Base-by-base conservation (phyloP, 2,888 invertebrate genomes). In the Trachelus stipa region DNA sequence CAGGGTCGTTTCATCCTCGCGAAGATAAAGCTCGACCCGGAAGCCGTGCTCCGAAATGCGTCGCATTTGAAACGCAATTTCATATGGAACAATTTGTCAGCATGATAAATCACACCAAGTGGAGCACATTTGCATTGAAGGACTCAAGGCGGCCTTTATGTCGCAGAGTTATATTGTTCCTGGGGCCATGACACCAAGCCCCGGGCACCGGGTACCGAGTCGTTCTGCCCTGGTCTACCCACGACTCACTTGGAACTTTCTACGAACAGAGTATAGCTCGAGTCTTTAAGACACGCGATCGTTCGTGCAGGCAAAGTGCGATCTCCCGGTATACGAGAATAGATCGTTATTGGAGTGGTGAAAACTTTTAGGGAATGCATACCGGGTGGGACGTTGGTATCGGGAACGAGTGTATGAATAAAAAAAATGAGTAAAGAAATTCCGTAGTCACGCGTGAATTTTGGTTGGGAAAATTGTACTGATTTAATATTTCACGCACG, bases 131-230 rank as follows among this genome's bases (percentile, higher is more conserved):
- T 83, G 80, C 83, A 81, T 81, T 75, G 80, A 81, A 79, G 79
- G 78, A 82, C 79, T 76, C 79, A 74, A 68, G 76, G 75, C 74
- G 74, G 73, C 79, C 79, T 80, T 81, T 79, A 76, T 78, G 79
- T 76, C 77, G 77, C 80, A 79, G 79, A 76, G 80, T 81, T 80
- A 79, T 80, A 82, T 83, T 83, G 82, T 83, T 82, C 82, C 75
- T 78, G 77, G 76, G 77, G 37, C 77, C 81, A 74, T 82, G 80
- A 82, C 82, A 82, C 79, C 82, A 74, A 79, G 77, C 76, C 77
- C 75, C 77, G 68, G 80, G 56, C 56, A 56, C 23, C 56, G 6
- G 40, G 56, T 2, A 56, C 56, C 56, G 9, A 56, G 56, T 56
- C 56, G 23, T 23, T 1, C 56, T 56, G 23, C 56, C 56, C 23